Evolutionary conservation across 2,888 invertebrate species (phyloP).

Genomic region (Pimpla rufipes): DNA sequence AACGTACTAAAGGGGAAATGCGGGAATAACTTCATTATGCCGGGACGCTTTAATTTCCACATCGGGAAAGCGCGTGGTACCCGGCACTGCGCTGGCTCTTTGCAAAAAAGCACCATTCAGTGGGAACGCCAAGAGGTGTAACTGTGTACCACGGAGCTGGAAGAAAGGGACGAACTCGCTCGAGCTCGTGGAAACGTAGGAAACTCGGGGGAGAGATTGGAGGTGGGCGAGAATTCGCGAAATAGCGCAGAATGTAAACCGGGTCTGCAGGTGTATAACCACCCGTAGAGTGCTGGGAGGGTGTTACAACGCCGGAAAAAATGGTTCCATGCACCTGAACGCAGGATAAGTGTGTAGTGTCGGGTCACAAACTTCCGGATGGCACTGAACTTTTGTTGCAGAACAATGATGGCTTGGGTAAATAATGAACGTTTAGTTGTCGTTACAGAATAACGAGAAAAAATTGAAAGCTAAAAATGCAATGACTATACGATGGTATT

Average conservation of each 20-base stretch:
- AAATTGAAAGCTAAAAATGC: too few relatives aligned
- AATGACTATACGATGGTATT: too few relatives aligned
- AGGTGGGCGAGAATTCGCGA: constrained; percentile 30
- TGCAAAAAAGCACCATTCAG: constrained; percentile 21
- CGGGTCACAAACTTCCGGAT: neutral
- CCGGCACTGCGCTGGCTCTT: constrained; percentile 26
- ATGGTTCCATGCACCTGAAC: neutral
- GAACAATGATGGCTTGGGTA: too few relatives aligned
- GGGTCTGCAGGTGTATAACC: constrained; percentile 25
- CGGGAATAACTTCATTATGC: constrained; percentile 78
- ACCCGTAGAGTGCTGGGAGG: constrained; percentile 3
- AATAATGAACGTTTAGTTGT: too few relatives aligned
- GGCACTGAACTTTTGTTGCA: constrained; percentile 13
- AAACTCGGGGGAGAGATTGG: constrained; percentile 41
- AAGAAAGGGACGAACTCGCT: constrained; percentile 20
- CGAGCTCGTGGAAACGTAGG: constrained; percentile 11
- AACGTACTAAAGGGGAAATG: constrained; percentile 74
- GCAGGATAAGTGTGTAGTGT: neutral
- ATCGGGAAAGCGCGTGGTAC: constrained; percentile 32
- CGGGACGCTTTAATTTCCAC: constrained; percentile 77
- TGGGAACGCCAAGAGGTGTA: constrained; percentile 14
- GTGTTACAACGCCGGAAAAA: constrained; percentile 14
- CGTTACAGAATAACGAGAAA: too few relatives aligned
- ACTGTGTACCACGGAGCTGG: constrained; percentile 21
- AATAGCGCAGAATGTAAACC: constrained; percentile 50